phyloP scores from a whole-genome alignment of 2,888 invertebrate genomes.

The Lottia gigantea region DNA sequence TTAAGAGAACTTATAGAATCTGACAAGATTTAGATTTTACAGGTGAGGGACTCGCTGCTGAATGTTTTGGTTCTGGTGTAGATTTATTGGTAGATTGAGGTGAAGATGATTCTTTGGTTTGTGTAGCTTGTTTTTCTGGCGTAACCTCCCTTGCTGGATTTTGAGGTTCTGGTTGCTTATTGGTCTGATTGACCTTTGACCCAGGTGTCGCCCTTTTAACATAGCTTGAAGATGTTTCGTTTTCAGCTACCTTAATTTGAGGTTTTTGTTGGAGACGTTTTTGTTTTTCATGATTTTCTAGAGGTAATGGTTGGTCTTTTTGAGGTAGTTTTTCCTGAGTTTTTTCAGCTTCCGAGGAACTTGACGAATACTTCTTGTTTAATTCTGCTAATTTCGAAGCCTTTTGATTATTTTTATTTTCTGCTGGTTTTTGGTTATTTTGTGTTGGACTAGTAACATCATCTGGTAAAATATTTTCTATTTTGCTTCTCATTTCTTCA shows the following conservation, averaged over 20 bases:
- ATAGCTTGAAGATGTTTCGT: no score
- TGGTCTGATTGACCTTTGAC: no score
- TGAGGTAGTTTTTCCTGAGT: not conserved
- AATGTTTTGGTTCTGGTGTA: not conserved
- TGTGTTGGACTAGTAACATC: not conserved
- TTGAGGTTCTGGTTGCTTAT: no score
- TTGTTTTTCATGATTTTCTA: not conserved
- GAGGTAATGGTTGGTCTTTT: not conserved
- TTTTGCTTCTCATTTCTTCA: slow-evolving; percentile 43
- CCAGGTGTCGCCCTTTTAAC: no score
- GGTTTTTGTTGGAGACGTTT: not conserved
- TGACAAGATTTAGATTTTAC: not conserved
- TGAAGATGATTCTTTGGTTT: not conserved
- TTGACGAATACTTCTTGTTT: no score
- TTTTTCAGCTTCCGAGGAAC: no score
- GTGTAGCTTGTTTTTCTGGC: no score
- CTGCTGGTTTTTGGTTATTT: not conserved
- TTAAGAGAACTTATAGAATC: not conserved
- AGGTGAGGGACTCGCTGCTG: not conserved
- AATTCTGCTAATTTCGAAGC: not conserved
- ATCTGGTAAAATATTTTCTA: slow-evolving; percentile 30
- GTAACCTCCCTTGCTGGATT: no score
- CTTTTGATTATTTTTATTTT: not conserved
- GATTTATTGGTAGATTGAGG: not conserved
- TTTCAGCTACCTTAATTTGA: no score